A percentile compares a stretch with the other conserved stretches of the same genome.
phyloP scores from a whole-genome alignment of 1,140 invertebrate genomes.

The Cydia splendana region DNA sequence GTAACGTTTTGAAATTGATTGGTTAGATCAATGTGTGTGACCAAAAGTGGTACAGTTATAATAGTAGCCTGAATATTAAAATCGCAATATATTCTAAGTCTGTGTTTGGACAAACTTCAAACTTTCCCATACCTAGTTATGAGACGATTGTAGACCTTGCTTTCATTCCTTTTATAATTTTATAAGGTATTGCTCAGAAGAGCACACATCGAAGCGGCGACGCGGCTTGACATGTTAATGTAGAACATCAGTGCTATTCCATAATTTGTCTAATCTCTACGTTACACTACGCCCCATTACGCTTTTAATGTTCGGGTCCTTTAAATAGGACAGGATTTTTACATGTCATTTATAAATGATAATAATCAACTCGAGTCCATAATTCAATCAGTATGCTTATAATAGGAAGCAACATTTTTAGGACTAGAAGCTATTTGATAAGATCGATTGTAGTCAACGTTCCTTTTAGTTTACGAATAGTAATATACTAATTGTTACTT shows the following conservation, averaged over 20 bases:
- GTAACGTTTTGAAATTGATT: neutral
- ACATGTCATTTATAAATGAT: constrained; percentile 6
- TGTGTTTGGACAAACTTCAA: neutral
- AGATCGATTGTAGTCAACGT: neutral
- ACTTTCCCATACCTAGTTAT: neutral
- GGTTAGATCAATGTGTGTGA: neutral
- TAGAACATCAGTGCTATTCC: constrained; percentile 24
- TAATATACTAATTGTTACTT: neutral
- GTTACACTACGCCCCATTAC: constrained; percentile 21
- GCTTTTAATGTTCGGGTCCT: neutral
- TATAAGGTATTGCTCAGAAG: constrained; percentile 10
- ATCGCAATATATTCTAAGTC: neutral
- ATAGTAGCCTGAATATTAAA: neutral
- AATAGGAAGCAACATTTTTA: neutral
- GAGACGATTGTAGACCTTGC: neutral
- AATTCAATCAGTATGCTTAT: neutral
- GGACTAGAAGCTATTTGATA: constrained; percentile 1
- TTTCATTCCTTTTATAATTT: neutral
- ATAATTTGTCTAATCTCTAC: constrained; percentile 25
- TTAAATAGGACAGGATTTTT: constrained; percentile 11
- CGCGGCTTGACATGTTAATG: constrained; percentile 19
- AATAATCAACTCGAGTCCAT: neutral
- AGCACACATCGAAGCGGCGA: constrained; percentile 31
- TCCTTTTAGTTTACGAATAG: neutral
- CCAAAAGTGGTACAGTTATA: neutral